A percentile compares a stretch with the other conserved stretches of the same genome.
Evolutionary conservation across 2,888 invertebrate species (phyloP).

Genomic region (Steinernema carpocapsae): DNA sequence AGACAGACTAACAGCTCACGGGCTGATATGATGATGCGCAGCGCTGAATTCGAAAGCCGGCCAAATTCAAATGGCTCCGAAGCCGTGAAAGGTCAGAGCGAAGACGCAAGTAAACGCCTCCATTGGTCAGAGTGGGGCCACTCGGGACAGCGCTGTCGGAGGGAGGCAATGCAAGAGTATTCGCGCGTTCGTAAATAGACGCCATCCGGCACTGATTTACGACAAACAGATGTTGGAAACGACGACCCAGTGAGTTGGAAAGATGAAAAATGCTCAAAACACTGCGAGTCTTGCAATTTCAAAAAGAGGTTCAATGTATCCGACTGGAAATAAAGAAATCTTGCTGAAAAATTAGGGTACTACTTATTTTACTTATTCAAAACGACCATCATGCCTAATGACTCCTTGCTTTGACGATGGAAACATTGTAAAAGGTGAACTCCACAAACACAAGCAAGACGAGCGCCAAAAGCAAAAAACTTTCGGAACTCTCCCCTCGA

Average conservation of each 20-base stretch:
- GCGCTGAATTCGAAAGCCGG: background rate
- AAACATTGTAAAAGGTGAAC: too few species aligned
- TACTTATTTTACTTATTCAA: too few species aligned
- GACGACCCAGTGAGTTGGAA: background rate
- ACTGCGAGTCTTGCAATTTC: too few species aligned
- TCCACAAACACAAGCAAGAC: too few species aligned
- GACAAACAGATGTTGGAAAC: conserved; percentile 29
- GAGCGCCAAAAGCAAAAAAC: too few species aligned
- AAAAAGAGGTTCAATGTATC: too few species aligned
- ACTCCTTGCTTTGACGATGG: too few species aligned
- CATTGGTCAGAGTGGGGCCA: conserved; percentile 15
- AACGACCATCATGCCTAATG: too few species aligned
- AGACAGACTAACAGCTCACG: conserved; percentile 3
- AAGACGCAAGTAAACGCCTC: background rate
- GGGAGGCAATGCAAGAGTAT: conserved; percentile 27
- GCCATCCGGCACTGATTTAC: conserved; percentile 34
- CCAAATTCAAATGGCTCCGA: background rate
- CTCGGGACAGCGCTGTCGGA: conserved; percentile 18
- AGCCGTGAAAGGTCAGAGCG: conserved; percentile 1
- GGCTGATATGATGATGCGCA: too few species aligned
- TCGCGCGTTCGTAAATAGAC: conserved; percentile 35
- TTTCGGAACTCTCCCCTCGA: too few species aligned
- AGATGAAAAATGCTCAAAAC: background rate
- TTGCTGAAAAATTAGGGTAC: too few species aligned
- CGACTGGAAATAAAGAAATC: too few species aligned